Percentiles rank a stretch among this genome's conserved stretches.
Conservation (phyloP, 2,113 vertebrate species). For the Lamprotornis superbus region DNA sequence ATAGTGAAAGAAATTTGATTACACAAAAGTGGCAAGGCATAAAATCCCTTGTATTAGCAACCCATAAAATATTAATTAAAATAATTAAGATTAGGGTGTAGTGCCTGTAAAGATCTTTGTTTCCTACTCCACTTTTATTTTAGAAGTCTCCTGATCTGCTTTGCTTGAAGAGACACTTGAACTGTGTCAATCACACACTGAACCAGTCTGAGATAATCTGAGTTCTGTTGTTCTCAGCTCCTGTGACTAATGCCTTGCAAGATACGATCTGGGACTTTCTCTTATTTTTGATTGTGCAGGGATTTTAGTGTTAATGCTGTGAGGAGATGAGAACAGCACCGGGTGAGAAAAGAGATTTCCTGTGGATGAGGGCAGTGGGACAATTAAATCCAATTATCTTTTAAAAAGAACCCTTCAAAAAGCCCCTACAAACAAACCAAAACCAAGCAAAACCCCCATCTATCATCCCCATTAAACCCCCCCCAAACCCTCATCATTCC, state of each 20-base stretch:
- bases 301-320: background rate
- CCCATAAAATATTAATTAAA: slow-evolving; percentile 23
- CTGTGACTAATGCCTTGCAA: background rate
- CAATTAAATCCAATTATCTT: background rate
- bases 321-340: background rate
- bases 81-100: background rate
- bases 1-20: slow-evolving; percentile 27
- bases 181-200: background rate
- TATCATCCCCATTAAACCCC: accelerated
- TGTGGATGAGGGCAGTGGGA: background rate
- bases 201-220: background rate
- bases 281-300: background rate
- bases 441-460: accelerated
- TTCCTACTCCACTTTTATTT: background rate
- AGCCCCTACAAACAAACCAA: accelerated
- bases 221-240: background rate
- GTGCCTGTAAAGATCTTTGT: background rate
- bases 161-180: background rate
- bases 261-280: background rate
- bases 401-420: background rate
- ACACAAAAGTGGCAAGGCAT: background rate
- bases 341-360: background rate
- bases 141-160: background rate
- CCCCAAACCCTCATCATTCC: background rate
- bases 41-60: background rate